These are phyloP conservation scores for Eupeodes corollae DNA, from an alignment of 1,140 invertebrate species.

Conservation along the genomic window DNA sequence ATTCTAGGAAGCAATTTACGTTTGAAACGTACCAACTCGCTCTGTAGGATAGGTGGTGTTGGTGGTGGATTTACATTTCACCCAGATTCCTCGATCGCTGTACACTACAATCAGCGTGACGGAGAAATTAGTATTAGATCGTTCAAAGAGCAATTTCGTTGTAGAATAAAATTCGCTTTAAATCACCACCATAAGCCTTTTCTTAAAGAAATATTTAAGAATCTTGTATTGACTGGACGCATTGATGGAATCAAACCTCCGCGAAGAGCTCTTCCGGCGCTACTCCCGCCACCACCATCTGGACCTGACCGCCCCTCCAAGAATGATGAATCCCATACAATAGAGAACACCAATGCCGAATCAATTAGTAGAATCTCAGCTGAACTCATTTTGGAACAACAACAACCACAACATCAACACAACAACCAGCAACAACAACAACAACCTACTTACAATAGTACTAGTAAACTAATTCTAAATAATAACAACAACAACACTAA, in stretches of 20 bases:
- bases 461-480: background rate
- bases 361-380: conserved; percentile 1
- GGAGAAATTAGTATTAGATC: conserved; percentile 31
- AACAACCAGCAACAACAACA: conserved; percentile 13
- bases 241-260: conserved; percentile 28
- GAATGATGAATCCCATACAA: conserved; percentile 5
- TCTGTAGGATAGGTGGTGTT: conserved; percentile 19
- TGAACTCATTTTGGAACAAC: background rate
- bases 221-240: conserved; percentile 25
- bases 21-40: conserved; percentile 1
- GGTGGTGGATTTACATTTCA: conserved; percentile 32
- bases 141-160: conserved; percentile 29
- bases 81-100: conserved; percentile 24
- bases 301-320: too few relatives aligned
- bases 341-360: background rate
- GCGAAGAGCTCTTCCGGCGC: conserved; percentile 16
- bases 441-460: conserved; percentile 5
- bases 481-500: conserved; percentile 2
- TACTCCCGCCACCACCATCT: conserved; percentile 1
- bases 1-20: background rate
- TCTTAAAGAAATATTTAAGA: conserved; percentile 28
- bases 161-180: conserved; percentile 23
- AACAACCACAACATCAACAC: background rate
- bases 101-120: conserved; percentile 31
- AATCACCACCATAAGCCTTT: conserved; percentile 30